phyloP scores from a whole-genome alignment of 2,888 invertebrate genomes.

The Dynastes maya region DNA sequence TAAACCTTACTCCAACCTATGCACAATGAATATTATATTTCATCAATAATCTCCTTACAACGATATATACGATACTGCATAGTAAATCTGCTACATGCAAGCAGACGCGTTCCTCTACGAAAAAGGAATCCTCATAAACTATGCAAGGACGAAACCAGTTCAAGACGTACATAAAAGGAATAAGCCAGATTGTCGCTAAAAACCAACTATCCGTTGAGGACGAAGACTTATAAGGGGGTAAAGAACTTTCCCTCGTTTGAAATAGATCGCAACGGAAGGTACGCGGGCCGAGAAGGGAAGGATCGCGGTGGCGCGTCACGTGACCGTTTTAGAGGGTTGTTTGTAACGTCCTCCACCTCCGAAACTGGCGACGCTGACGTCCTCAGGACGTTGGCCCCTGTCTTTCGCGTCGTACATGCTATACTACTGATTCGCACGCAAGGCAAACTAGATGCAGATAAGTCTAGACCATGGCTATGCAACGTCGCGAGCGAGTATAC shows the following conservation, averaged over 20 bases:
- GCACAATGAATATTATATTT: constrained; percentile 10
- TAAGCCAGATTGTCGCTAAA: constrained; percentile 8
- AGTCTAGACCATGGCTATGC: constrained; percentile 48
- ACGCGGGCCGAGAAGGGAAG: constrained; percentile 8
- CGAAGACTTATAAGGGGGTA: constrained; percentile 31
- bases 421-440: constrained; percentile 35
- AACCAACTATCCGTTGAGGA: background rate
- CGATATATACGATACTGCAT: constrained; percentile 22
- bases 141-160: constrained; percentile 36
- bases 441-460: constrained; percentile 51
- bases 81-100: constrained; percentile 1
- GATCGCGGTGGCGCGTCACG: constrained; percentile 14
- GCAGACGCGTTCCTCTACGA: background rate
- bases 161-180: constrained; percentile 6
- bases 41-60: constrained; percentile 30
- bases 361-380: constrained; percentile 36
- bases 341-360: constrained; percentile 6
- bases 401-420: constrained; percentile 50
- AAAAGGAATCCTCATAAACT: constrained; percentile 34
- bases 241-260: constrained; percentile 27
- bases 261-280: constrained; percentile 19
- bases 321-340: constrained; percentile 33
- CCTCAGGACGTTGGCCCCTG: constrained; percentile 41
- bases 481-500: constrained; percentile 24
- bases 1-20: no score